A percentile compares a stretch with the other conserved stretches of the same genome.
phyloP scores from a whole-genome alignment of 2,113 vertebrate species.

The Proterorhinus semilunaris region DNA sequence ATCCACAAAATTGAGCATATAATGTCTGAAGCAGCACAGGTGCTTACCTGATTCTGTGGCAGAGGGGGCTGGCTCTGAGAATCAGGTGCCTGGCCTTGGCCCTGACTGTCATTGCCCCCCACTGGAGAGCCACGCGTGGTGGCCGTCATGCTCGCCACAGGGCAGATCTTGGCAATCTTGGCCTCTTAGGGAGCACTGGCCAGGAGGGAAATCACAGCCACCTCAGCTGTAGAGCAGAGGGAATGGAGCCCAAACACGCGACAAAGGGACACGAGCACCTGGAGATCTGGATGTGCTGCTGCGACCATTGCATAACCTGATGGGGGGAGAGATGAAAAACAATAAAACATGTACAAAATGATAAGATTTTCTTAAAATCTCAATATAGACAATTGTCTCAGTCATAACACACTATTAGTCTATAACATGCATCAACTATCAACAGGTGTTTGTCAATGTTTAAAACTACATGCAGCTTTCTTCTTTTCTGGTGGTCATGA shows the following conservation, averaged over 20 bases:
- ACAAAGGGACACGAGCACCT: slow-evolving; percentile 95
- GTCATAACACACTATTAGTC: too few species aligned
- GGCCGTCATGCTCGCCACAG: slow-evolving; percentile 99
- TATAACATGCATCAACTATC: too few species aligned
- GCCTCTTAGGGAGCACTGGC: slow-evolving; percentile 97
- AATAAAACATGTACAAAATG: neutral
- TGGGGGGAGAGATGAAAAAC: slow-evolving; percentile 29
- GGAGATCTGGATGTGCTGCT: slow-evolving; percentile 92
- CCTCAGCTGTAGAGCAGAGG: slow-evolving; percentile 83
- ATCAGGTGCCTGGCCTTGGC: slow-evolving; percentile 98
- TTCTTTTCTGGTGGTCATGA: too few species aligned
- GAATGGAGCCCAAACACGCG: slow-evolving; percentile 89
- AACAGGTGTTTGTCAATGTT: too few species aligned
- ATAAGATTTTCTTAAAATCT: neutral
- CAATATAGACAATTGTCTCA: neutral
- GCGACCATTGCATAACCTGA: slow-evolving; percentile 99
- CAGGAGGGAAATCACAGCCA: slow-evolving; percentile 97
- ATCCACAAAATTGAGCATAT: neutral
- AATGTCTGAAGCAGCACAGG: neutral
- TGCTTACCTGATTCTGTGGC: slow-evolving; percentile 96
- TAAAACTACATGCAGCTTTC: too few species aligned
- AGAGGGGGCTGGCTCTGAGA: slow-evolving; percentile 97
- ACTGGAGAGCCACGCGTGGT: slow-evolving; percentile 99
- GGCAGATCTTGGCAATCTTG: slow-evolving; percentile 99
- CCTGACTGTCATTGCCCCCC: slow-evolving; percentile 99